Base-by-base conservation (phyloP, 2,888 invertebrate genomes). In the Philereme transversata region DNA sequence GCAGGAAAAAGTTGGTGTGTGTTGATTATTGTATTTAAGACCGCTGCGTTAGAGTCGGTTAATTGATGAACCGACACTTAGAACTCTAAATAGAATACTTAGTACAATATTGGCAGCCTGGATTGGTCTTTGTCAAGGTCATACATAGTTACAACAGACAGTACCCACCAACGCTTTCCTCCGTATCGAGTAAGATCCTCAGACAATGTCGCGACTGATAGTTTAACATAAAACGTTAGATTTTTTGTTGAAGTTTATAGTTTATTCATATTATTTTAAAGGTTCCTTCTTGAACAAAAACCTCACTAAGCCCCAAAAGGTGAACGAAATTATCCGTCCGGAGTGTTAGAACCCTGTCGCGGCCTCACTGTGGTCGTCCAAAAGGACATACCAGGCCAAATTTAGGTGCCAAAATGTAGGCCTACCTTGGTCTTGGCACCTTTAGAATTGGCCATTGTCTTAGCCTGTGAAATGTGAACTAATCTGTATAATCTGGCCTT, bases 301-400 rank as follows among this genome's bases (percentile, higher is more conserved):
- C 71, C 77, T 79, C 72, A 70, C 69, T 63, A 68, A 72, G 72
- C 76, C 77, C 77, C 68, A 59, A 74, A 72, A 74, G 76, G 79
- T 84, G 83, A 87, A 85, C 87, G 88, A 87, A 88, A 77, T 84
- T 82, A 86, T 90, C 90, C 90, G 90, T 90, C 90, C 90, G 88
- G 85, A 76, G 83, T 79, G 81, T 82, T 78, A 79, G 82, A 80
- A 79, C 77, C 89, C 60, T 74, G 78, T 79, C 78, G 81, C 78
- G 77, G 72, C 73, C 69, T 78, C 81, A 74, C 75, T 78, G 81
- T 76, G 80, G 77, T 76, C 74, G 72, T 81, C 76, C 77, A 68
- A 69, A 51, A 43, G 63, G 70, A 62, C 63, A 47, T 47, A 40
- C 41, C 62, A 51, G 51, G 65, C 63, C 53, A 51, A 57, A 60